Conservation (phyloP, 1,140 invertebrate genomes). For the Hylyphantes graminicola region DNA sequence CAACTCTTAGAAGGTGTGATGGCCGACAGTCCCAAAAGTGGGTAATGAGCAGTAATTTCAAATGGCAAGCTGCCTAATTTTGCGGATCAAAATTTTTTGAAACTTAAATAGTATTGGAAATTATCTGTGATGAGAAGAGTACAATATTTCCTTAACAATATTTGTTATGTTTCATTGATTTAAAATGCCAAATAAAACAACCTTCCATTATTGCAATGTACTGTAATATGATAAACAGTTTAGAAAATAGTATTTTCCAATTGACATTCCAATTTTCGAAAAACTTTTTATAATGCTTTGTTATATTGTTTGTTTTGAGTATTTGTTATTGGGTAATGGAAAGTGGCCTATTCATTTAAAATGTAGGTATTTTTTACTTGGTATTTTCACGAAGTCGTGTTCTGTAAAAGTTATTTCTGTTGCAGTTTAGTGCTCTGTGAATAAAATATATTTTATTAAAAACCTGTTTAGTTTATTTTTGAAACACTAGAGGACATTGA, state of each 20-base stretch:
- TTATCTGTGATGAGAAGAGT: conserved; percentile 50
- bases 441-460: conserved; percentile 46
- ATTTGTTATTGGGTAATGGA: too few relatives aligned
- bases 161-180: conserved; percentile 27
- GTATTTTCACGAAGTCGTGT: too few relatives aligned
- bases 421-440: not conserved
- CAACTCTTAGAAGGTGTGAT: conserved; percentile 82
- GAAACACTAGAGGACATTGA: not conserved
- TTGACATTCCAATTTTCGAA: too few relatives aligned
- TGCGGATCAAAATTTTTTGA: not conserved
- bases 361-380: too few relatives aligned
- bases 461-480: not conserved
- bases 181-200: conserved; percentile 16
- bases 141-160: conserved; percentile 22
- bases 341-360: too few relatives aligned
- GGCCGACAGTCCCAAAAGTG: conserved; percentile 83
- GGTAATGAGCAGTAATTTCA: conserved; percentile 95
- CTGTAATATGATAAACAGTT: too few relatives aligned
- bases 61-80: conserved; percentile 81
- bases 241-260: too few relatives aligned
- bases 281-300: too few relatives aligned
- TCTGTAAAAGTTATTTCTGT: too few relatives aligned
- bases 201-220: too few relatives aligned
- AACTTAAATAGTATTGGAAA: conserved; percentile 24
- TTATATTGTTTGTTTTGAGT: too few relatives aligned